Evolutionary conservation across 1,140 invertebrate genomes (phyloP).

Genomic region (Philopotamus ludificatus): DNA sequence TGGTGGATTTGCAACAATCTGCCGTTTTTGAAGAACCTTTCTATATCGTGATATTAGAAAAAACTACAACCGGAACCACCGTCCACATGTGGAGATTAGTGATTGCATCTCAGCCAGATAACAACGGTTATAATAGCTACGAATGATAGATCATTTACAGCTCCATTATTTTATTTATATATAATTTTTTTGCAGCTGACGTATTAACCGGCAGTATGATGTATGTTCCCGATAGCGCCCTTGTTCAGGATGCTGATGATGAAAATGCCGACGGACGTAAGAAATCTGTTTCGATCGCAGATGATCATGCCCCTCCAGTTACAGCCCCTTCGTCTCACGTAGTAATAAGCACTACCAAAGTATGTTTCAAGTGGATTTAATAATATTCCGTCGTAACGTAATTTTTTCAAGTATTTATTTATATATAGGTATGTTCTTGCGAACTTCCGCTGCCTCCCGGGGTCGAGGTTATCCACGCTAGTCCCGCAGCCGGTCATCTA

Average conservation of each 20-base stretch:
- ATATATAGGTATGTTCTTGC: slow-evolving; percentile 67
- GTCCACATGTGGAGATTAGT: slow-evolving; percentile 95
- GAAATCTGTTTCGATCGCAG: slow-evolving; percentile 52
- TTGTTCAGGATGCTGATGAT: slow-evolving; percentile 78
- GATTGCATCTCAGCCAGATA: slow-evolving; percentile 79
- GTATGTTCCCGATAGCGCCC: slow-evolving; percentile 85
- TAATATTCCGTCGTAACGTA: neutral
- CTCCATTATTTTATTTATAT: slow-evolving; percentile 6
- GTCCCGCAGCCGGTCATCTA: slow-evolving; percentile 92
- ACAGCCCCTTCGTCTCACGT: slow-evolving; percentile 48
- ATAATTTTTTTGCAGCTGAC: slow-evolving; percentile 40
- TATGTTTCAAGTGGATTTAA: slow-evolving; percentile 35
- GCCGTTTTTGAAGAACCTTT: slow-evolving; percentile 92
- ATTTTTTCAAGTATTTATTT: neutral
- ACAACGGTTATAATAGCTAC: slow-evolving; percentile 48
- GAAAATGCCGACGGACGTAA: slow-evolving; percentile 47
- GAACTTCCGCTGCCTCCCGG: slow-evolving; percentile 82
- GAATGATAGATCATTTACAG: neutral
- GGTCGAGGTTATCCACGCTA: slow-evolving; percentile 88
- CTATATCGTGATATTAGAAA: slow-evolving; percentile 90
- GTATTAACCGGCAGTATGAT: slow-evolving; percentile 72
- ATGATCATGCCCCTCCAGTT: slow-evolving; percentile 44
- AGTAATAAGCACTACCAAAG: slow-evolving; percentile 54
- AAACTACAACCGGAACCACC: slow-evolving; percentile 77
- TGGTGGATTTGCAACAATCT: slow-evolving; percentile 85